These are phyloP conservation scores for Paradoxurus hermaphroditus DNA, from an alignment of 2,113 vertebrate genomes.

Conservation along the genomic window DNA sequence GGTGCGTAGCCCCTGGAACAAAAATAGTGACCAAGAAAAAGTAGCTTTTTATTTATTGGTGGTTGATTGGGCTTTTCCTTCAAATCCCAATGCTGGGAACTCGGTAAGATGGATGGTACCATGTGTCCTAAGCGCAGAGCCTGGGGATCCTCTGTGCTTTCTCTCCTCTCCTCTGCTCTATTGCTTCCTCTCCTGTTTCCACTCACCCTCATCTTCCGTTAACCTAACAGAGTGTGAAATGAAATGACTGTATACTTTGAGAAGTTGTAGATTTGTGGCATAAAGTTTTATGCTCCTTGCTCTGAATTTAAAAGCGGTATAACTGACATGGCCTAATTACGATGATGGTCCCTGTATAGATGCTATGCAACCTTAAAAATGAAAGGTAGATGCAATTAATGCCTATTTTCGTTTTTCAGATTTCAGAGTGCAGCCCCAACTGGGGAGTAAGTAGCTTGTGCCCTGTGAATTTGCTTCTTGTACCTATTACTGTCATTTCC, in stretches of 20 bases:
- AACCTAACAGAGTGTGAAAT: neutral
- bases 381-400: neutral
- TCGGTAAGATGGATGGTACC: neutral
- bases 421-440: neutral
- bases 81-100: neutral
- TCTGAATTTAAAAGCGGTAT: neutral
- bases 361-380: constrained; percentile 4
- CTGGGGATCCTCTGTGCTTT: neutral
- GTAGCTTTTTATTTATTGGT: neutral
- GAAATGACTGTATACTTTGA: neutral
- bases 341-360: neutral
- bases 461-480: neutral
- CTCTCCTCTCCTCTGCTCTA: no score
- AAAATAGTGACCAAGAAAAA: neutral
- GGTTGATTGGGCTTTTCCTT: neutral
- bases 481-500: neutral
- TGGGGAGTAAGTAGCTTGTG: neutral
- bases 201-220: no score
- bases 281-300: neutral
- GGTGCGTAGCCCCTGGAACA: neutral
- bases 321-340: neutral
- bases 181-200: no score
- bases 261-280: neutral
- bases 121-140: neutral
- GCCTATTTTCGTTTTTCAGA: neutral